These are phyloP conservation scores for Tyrannus savana DNA, from an alignment of 2,113 vertebrate genomes.

Conservation along the genomic window DNA sequence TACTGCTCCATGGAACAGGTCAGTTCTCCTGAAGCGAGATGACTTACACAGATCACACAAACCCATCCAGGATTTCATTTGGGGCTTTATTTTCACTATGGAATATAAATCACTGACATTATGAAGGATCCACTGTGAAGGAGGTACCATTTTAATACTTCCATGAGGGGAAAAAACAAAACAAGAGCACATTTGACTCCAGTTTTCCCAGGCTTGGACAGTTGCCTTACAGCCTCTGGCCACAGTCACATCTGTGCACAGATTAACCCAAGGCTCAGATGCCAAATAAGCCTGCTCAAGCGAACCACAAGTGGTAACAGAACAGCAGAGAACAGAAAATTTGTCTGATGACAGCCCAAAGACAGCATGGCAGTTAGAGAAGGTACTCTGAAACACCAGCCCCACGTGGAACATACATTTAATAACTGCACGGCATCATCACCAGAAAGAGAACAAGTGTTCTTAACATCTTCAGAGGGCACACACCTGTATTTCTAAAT, in stretches of 20 bases:
- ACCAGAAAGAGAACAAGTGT: not conserved
- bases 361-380: not conserved
- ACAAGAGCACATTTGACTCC: not conserved
- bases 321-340: not conserved
- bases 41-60: not conserved
- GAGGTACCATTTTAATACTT: not conserved
- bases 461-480: not conserved
- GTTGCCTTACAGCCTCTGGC: not conserved
- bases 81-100: not conserved
- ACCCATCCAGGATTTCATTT: too few species aligned
- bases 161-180: not conserved
- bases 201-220: not conserved
- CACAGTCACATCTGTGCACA: not conserved
- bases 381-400: not conserved
- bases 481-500: not conserved
- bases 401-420: rapidly evolving
- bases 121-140: not conserved
- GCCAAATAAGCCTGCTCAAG: not conserved
- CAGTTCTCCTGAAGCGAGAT: not conserved
- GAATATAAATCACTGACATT: not conserved
- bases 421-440: not conserved
- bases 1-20: rapidly evolving
- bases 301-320: not conserved
- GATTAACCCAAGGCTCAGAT: not conserved
- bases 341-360: not conserved